Percentiles rank a stretch among this genome's conserved stretches.
These are phyloP conservation scores for Chesias legatella DNA, from an alignment of 2,888 invertebrate genomes.

Conservation along the genomic window DNA sequence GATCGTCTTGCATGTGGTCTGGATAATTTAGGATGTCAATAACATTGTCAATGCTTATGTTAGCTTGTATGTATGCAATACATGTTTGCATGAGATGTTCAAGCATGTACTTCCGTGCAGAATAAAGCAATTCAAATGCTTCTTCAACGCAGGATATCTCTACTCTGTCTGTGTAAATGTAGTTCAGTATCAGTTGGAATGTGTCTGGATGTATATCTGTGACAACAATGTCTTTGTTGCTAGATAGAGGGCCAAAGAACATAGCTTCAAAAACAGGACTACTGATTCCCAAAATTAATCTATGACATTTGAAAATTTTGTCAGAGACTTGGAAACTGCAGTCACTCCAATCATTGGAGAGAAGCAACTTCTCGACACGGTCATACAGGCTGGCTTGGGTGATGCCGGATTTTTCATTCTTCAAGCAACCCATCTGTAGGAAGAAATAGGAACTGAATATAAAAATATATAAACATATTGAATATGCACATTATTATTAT, in stretches of 20 bases:
- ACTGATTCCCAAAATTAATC: constrained; percentile 82
- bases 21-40: constrained; percentile 82
- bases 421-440: constrained; percentile 64
- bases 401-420: constrained; percentile 39
- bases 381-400: constrained; percentile 62
- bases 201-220: constrained; percentile 81
- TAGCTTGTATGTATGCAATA: constrained; percentile 73
- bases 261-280: constrained; percentile 86
- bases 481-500: too few species aligned
- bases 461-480: not conserved
- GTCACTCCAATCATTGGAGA: constrained; percentile 79
- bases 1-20: constrained; percentile 78
- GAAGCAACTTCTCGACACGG: constrained; percentile 67
- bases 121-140: constrained; percentile 83
- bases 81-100: constrained; percentile 75
- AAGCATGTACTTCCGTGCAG: constrained; percentile 84
- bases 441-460: constrained; percentile 9
- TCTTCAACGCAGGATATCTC: constrained; percentile 76
- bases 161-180: constrained; percentile 82
- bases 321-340: constrained; percentile 79
- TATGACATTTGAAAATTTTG: constrained; percentile 79
- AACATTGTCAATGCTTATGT: constrained; percentile 80
- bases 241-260: constrained; percentile 82
- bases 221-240: constrained; percentile 68
- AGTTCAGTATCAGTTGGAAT: constrained; percentile 81